Base-by-base conservation (phyloP, 2,888 invertebrate species). In the Apodemia zela region DNA sequence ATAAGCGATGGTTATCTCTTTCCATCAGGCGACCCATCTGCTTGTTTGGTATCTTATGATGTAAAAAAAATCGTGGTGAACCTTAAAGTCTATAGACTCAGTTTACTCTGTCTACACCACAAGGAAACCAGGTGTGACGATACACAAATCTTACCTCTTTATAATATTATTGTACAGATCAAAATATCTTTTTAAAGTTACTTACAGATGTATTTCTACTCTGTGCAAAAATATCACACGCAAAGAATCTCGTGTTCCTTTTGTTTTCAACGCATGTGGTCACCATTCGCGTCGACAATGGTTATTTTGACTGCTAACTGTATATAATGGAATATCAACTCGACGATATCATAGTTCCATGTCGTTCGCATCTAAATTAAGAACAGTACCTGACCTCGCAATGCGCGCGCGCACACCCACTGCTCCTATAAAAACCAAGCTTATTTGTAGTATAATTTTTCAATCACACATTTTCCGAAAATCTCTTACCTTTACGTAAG, bases 291-390 rank as follows among this genome's bases (percentile, higher is more conserved):
- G 69, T 69, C 63, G n/a, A 42, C 42, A 42, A 45, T 71, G 60
- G 58, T 66, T 66, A 69, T 69, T 73, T 76, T 75, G 71, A 75
- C 61, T 61, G 65, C 51, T 63, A 65, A 67, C 70, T 72, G 79
- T 87, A 86, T 87, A 87, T 80, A 85, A 81, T 77, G 60, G 76
- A 72, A 76, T 78, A 84, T 85, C 84, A 86, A 81, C 82, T 33
- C 59, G 59, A 33, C 29, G 29, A 17, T 25, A 17, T 78, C 68
- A 75, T 81, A 87, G 87, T 86, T 73, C 76, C 71, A 73, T 72
- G 75, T 76, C 75, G 85, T 82, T 81, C 82, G 85, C 80, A 68
- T 88, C 90, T 91, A 91, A 79, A 89, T 89, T 87, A 89, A 89
- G 89, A 89, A 77, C 84, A 80, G 77, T 81, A 80, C 76, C 74